Evolutionary conservation across 2,797 vertebrate species (phyloP).

Genomic region (Gymnothorax javanicus): DNA sequence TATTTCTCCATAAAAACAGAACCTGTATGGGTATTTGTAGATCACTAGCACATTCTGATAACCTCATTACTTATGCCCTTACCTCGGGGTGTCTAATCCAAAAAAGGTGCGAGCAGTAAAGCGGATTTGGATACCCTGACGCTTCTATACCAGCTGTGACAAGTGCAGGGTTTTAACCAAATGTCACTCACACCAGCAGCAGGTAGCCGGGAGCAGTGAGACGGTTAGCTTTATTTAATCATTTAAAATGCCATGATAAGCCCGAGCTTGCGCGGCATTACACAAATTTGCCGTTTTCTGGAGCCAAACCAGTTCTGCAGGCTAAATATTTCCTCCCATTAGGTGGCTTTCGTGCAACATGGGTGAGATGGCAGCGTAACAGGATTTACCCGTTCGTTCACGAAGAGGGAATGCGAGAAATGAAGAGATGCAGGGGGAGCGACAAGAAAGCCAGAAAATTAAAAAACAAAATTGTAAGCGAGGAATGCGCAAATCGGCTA

Average conservation of each 20-base stretch:
- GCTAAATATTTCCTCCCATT: constrained; percentile 36
- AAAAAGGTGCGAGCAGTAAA: neutral
- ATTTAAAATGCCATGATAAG: neutral
- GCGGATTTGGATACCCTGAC: neutral
- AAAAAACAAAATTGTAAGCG: neutral
- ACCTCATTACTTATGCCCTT: neutral
- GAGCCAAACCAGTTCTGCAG: constrained; percentile 44
- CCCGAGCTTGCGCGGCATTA: constrained; percentile 24
- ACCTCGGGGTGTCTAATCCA: neutral
- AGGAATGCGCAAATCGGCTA: neutral
- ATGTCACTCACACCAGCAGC: neutral
- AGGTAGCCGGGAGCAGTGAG: neutral
- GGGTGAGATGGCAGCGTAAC: constrained; percentile 22
- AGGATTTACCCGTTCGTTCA: constrained; percentile 41
- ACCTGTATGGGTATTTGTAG: neutral
- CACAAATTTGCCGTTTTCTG: constrained; percentile 6
- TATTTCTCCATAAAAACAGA: neutral
- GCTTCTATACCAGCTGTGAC: neutral
- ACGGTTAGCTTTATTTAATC: neutral
- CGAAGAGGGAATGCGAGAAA: constrained; percentile 14
- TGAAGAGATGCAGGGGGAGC: neutral
- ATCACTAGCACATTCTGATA: neutral
- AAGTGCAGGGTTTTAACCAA: neutral
- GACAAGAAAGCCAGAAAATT: neutral
- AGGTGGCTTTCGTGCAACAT: constrained; percentile 2